Conservation (phyloP, 2,113 vertebrate species). For the Notarius quadriscutis region DNA sequence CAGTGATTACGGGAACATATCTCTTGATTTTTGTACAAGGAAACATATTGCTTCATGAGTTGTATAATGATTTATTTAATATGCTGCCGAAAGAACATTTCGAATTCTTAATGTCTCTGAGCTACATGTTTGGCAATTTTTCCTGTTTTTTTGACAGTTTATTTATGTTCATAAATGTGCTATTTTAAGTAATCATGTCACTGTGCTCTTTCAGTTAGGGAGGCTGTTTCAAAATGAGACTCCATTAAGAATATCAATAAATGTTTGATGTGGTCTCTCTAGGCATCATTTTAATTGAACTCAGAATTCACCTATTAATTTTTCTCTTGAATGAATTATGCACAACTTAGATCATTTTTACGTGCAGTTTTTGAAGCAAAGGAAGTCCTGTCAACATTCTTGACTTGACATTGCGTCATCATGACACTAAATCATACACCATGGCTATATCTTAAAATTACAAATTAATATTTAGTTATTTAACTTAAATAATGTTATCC, state of each 20-base stretch:
- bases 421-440: neutral
- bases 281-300: neutral
- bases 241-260: neutral
- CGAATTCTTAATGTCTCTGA: neutral
- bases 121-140: neutral
- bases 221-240: neutral
- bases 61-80: neutral
- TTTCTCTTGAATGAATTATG: neutral
- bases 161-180: neutral
- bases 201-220: neutral
- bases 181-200: neutral
- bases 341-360: neutral
- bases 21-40: neutral
- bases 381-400: neutral
- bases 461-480: neutral
- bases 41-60: neutral
- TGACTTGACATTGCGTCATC: neutral
- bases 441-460: neutral
- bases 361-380: neutral
- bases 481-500: neutral
- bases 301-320: neutral
- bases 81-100: slow-evolving; percentile 45
- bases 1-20: neutral
- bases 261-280: neutral
- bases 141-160: neutral